Percentiles rank a stretch among this genome's conserved stretches.
Evolutionary conservation across 2,888 invertebrate species (phyloP).

Genomic region (Andrena praecox): DNA sequence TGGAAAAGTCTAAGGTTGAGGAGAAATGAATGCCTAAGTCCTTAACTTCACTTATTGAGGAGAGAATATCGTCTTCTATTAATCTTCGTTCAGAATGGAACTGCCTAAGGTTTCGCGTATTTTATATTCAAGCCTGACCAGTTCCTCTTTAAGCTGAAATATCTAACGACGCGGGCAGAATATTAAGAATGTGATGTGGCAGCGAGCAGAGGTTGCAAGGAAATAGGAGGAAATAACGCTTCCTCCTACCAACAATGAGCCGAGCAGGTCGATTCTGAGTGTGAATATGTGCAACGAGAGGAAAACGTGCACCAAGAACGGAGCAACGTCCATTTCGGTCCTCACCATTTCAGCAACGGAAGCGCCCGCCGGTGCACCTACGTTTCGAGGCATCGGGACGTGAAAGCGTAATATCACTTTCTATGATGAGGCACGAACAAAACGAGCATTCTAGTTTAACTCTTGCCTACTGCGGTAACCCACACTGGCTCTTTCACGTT

Average conservation of each 20-base stretch:
- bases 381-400: neutral
- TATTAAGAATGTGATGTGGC: constrained; percentile 37
- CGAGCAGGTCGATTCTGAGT: constrained; percentile 10
- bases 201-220: constrained; percentile 15
- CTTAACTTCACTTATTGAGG: too few species aligned
- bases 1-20: too few species aligned
- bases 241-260: constrained; percentile 31
- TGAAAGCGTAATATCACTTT: constrained; percentile 4
- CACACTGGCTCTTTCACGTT: neutral
- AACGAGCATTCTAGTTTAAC: neutral
- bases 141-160: neutral
- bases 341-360: neutral
- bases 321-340: constrained; percentile 9
- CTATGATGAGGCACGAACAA: neutral
- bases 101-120: neutral
- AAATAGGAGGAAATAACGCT: constrained; percentile 44
- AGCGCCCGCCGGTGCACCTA: neutral
- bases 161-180: constrained; percentile 3
- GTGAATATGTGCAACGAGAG: constrained; percentile 16
- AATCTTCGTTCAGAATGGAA: neutral
- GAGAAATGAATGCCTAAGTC: too few species aligned
- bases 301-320: neutral
- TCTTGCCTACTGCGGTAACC: neutral
- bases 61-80: too few species aligned
- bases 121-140: neutral